Base-by-base conservation (phyloP, 1,140 invertebrate species). In the Meteorus sp. region DNA sequence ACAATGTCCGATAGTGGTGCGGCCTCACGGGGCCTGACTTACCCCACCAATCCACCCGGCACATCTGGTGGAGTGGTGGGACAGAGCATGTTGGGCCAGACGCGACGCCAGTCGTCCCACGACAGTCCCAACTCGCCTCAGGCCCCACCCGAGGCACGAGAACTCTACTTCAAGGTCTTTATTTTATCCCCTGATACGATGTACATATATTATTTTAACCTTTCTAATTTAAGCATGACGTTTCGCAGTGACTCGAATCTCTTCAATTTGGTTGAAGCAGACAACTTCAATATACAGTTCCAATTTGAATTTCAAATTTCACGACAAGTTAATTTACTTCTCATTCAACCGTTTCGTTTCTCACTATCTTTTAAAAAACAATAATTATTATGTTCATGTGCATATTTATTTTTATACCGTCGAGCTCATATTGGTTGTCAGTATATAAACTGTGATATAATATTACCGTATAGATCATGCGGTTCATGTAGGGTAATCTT, bases 141-240 rank as follows among this genome's bases (percentile, higher is more conserved):
- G 56, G 73, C 74, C 73, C 69, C 73, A 73, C 71, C 74, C 66
- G 76, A 78, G 29, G 61, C 68, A 56, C 65, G 63, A 64, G 72
- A 78, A 64, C 74, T 77, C 65, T 65, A 71, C 62, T 76, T 71
- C 69, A 78, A 78, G 76, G 76, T 78, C 64, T 56, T 48, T 35
- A 27, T 3, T 23, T 56, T 37, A 23, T 22, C 29, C 27, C 44
- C 44, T 54, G 52, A 51, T 58, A 39, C n/a, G n/a, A n/a, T n/a
- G n/a, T n/a, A n/a, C n/a, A n/a, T n/a, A n/a, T n/a, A 29, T 29
- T 5, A 4, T 31, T 3, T 8, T 37, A 8, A 22, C 35, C 50
- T 35, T 37, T 52, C 50, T 35, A 35, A 37, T 35, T 35, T 37
- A 51, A 23, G 31, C 33, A 22, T 39, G 50, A 52, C 35, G 31